Evolutionary conservation across 2,888 invertebrate genomes (phyloP).

Genomic region (Rhagophthalmus giganteus): DNA sequence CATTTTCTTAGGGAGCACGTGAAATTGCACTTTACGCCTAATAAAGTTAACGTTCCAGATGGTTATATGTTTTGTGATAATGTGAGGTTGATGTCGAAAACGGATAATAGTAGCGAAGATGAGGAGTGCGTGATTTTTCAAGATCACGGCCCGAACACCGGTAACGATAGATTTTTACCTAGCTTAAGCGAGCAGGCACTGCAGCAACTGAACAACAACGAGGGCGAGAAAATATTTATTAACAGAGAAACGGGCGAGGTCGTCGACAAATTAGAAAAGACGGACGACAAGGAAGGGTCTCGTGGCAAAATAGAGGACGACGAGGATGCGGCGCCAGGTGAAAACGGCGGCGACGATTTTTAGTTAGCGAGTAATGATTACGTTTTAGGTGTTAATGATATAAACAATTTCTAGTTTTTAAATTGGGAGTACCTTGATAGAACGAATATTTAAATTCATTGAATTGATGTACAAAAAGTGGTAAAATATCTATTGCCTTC

Average conservation of each 20-base stretch:
- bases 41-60: conserved; percentile 61
- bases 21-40: conserved; percentile 72
- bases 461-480: conserved; percentile 37
- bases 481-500: conserved; percentile 40
- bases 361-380: no score
- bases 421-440: no score
- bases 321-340: no score
- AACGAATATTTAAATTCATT: conserved; percentile 16
- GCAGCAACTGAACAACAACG: conserved; percentile 50
- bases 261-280: conserved; percentile 41
- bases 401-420: conserved; percentile 8
- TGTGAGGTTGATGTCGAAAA: conserved; percentile 59
- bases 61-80: conserved; percentile 65
- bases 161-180: conserved; percentile 41
- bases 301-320: no score
- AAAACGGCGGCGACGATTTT: no score
- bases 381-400: conserved; percentile 7
- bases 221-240: conserved; percentile 52
- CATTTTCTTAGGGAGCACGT: conserved; percentile 78
- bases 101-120: conserved; percentile 30
- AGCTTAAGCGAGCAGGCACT: conserved; percentile 39
- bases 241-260: conserved; percentile 54
- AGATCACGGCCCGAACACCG: conserved; percentile 39
- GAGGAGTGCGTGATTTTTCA: conserved; percentile 42
- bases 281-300: conserved; percentile 16